Base-by-base conservation (phyloP, 2,113 vertebrate genomes). In the Peucedramus taeniatus region DNA sequence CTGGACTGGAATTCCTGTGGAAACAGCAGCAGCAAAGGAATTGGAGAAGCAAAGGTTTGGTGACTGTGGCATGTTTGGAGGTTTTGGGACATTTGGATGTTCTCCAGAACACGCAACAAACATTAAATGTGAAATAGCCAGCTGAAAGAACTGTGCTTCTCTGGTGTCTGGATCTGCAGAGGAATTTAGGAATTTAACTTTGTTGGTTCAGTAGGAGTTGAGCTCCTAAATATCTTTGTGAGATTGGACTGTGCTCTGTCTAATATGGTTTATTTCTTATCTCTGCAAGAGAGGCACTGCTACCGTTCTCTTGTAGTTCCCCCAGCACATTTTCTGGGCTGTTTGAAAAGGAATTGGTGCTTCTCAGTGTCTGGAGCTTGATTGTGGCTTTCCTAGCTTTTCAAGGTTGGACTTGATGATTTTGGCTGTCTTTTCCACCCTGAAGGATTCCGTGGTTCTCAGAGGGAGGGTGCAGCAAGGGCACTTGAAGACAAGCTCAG, bases 11-110 rank as follows among this genome's bases (percentile, higher is more conserved):
- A 49, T 42, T 23, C 33, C 65, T 0, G 1, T 1, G 4, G 9
- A 31, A 24, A 54, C 1, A 7, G 31, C 0, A 0, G 37, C 54
- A 71, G 20, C 3, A 4, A 23, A 42, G 44, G 37, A 14, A 16
- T 39, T 47, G 31, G 20, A 53, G 76, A 54, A 57, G 54, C 31
- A 11, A 16, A 28, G 17, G 14, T 69, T 77, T 63, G 84, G 59
- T 68, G 66, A 13, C 26, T 35, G 35, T 27, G 74, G 39, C 1
- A 0, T 2, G 15, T 78, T 66, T 45, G 42, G 66, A 64, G 61
- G 31, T 18, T 71, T 57, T 26, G 54, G n/a, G 16, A 13, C 9
- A 2, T 90, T 74, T 57, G 39, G 61, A 74, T 17, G n/a, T n/a
- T 86, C 54, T 82, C 51, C 59, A 69, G 54, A 69, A 59, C 7